Conservation (phyloP, 1,140 invertebrate species). For the Pseudachorutes palmiensis region DNA sequence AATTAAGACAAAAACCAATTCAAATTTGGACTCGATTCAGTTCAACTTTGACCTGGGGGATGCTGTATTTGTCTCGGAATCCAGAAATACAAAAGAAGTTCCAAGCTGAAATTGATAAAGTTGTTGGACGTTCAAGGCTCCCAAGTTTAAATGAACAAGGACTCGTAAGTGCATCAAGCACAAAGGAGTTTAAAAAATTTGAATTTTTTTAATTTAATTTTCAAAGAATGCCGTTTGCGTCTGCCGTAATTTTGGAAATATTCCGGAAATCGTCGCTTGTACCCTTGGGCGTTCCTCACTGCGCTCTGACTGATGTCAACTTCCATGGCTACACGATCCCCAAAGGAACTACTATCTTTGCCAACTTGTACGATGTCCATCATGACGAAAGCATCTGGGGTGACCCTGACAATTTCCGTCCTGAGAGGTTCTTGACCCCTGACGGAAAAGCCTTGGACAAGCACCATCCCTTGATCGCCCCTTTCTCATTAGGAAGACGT, state of each 20-base stretch:
- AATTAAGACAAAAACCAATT: not conserved
- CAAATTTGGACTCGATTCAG: not conserved
- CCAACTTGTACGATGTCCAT: conserved; percentile 44
- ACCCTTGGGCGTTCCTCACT: conserved; percentile 66
- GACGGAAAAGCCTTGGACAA: conserved; percentile 21
- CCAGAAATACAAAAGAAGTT: conserved; percentile 18
- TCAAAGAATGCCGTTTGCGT: conserved; percentile 66
- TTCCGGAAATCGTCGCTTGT: conserved; percentile 66
- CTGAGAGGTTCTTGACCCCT: conserved; percentile 45
- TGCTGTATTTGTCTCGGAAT: conserved; percentile 16
- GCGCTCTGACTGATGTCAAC: conserved; percentile 54
- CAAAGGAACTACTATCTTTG: conserved; percentile 41
- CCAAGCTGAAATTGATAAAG: conserved; percentile 17
- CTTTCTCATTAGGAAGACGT: conserved; percentile 17
- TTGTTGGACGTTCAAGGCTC: conserved; percentile 9
- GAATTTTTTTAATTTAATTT: not conserved
- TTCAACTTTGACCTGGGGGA: conserved; percentile 15
- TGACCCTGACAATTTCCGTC: conserved; percentile 44
- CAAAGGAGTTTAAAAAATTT: not conserved
- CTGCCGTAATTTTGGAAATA: conserved; percentile 64
- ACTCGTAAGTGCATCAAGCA: not conserved
- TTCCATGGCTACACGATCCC: conserved; percentile 41
- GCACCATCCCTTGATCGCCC: conserved; percentile 9
- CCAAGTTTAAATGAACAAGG: conserved; percentile 5
- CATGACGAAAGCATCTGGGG: conserved; percentile 43